phyloP scores from a whole-genome alignment of 2,113 vertebrate species.

The Okapia johnstoni region DNA sequence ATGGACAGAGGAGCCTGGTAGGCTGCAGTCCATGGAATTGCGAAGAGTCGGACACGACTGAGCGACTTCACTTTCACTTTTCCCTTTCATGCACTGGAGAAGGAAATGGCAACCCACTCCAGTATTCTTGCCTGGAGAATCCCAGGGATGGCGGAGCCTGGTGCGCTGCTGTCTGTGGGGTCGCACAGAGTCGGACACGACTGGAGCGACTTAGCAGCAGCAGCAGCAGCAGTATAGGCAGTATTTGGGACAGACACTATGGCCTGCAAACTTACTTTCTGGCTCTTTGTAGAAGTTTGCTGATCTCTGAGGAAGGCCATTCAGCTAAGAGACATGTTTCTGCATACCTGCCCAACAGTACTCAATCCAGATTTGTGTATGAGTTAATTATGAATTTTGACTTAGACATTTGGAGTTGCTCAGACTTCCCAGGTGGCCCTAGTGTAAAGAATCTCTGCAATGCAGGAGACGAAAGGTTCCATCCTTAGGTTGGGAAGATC shows the following conservation, averaged over 20 bases:
- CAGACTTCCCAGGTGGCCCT: neutral
- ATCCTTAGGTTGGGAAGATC: neutral
- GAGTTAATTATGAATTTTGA: neutral
- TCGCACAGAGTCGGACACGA: too few species aligned
- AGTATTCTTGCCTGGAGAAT: too few species aligned
- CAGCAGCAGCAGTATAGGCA: neutral
- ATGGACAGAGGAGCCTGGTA: too few species aligned
- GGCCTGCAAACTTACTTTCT: neutral
- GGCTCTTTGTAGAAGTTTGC: neutral
- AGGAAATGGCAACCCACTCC: too few species aligned
- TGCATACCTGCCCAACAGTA: neutral
- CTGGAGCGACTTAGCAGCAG: too few species aligned
- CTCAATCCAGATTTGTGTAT: neutral
- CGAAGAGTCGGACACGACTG: too few species aligned
- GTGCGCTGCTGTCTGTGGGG: too few species aligned
- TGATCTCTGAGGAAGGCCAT: neutral
- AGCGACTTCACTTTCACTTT: too few species aligned
- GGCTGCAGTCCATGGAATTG: too few species aligned
- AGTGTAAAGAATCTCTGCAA: neutral
- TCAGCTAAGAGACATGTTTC: neutral
- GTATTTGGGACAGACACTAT: neutral
- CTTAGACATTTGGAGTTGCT: slow-evolving; percentile 9
- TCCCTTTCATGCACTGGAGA: too few species aligned
- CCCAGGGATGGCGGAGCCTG: too few species aligned
- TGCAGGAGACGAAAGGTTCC: neutral